Evolutionary conservation across 2,888 invertebrate genomes (phyloP).

Genomic region (Drosophila basisetae): DNA sequence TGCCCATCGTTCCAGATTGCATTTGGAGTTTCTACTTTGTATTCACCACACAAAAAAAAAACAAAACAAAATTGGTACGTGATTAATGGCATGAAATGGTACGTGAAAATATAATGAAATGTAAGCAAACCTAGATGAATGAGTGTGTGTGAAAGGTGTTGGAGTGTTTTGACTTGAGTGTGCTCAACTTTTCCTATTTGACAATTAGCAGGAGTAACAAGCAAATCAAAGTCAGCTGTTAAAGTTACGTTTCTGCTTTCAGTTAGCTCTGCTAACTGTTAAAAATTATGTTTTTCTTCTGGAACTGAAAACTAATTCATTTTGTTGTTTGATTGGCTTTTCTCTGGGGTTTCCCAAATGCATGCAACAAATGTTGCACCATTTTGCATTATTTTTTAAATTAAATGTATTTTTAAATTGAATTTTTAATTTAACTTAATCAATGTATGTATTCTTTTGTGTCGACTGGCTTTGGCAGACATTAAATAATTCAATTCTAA

Average conservation of each 20-base stretch:
- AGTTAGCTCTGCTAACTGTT: background rate
- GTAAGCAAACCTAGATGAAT: background rate
- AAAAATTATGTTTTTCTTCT: background rate
- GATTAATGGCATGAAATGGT: slow-evolving; percentile 6
- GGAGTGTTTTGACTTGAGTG: background rate
- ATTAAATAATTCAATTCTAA: too few species aligned
- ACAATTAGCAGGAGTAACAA: background rate
- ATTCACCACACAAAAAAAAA: background rate
- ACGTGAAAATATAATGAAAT: slow-evolving; percentile 7
- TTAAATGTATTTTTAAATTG: background rate
- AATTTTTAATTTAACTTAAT: background rate
- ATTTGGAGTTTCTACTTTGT: slow-evolving; percentile 1
- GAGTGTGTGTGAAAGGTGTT: background rate
- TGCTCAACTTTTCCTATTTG: background rate
- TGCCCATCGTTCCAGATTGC: background rate
- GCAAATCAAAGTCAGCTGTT: background rate
- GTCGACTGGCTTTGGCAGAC: too few species aligned
- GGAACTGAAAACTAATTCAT: background rate
- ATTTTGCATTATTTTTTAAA: background rate
- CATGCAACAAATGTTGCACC: background rate
- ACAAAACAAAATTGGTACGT: background rate
- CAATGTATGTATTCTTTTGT: too few species aligned
- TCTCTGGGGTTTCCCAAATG: background rate
- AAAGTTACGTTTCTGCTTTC: background rate
- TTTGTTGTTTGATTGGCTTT: background rate